These are phyloP conservation scores for Cyprinus carpio DNA, from an alignment of 2,113 vertebrate genomes.

Conservation along the genomic window DNA sequence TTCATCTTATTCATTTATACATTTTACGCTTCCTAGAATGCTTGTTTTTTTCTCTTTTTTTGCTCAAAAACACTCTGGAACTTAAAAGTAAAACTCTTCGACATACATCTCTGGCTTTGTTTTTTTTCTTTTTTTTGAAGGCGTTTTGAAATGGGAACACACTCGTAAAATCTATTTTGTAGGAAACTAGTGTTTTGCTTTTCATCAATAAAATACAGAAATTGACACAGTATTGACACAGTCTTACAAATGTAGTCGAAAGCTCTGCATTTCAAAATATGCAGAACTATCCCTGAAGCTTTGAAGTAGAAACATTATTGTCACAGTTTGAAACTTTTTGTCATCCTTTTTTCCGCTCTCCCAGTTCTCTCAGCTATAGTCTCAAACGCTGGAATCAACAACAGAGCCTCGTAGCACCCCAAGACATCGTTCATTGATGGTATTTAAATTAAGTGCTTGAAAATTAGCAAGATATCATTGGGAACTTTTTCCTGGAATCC, in stretches of 20 bases:
- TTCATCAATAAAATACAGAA: constrained; percentile 93
- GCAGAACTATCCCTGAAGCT: constrained; percentile 86
- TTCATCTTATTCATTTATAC: constrained; percentile 70
- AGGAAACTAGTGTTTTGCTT: constrained; percentile 93
- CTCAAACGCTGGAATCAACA: constrained; percentile 33
- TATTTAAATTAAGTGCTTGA: constrained; percentile 80
- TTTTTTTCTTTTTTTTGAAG: constrained; percentile 67
- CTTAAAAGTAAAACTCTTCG: constrained; percentile 70
- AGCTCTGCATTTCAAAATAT: constrained; percentile 73
- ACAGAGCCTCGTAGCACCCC: constrained; percentile 64
- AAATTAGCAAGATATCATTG: constrained; percentile 44
- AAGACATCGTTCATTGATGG: constrained; percentile 75
- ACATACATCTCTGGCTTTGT: constrained; percentile 55
- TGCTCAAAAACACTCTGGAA: constrained; percentile 83
- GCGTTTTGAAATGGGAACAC: constrained; percentile 72
- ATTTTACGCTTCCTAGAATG: constrained; percentile 71
- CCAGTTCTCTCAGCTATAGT: constrained; percentile 53
- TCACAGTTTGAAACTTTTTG: constrained; percentile 77
- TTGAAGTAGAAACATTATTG: constrained; percentile 82
- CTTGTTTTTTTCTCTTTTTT: constrained; percentile 60
- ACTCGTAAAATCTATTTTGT: constrained; percentile 84
- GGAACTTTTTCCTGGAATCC: constrained; percentile 58
- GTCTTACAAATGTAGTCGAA: constrained; percentile 83
- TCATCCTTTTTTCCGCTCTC: constrained; percentile 44
- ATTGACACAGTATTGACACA: constrained; percentile 83